Evolutionary conservation across 2,797 vertebrate genomes (phyloP), one percentile per base, ranked within the genome.

Genomic region (Pyrocephalus nanus): DNA sequence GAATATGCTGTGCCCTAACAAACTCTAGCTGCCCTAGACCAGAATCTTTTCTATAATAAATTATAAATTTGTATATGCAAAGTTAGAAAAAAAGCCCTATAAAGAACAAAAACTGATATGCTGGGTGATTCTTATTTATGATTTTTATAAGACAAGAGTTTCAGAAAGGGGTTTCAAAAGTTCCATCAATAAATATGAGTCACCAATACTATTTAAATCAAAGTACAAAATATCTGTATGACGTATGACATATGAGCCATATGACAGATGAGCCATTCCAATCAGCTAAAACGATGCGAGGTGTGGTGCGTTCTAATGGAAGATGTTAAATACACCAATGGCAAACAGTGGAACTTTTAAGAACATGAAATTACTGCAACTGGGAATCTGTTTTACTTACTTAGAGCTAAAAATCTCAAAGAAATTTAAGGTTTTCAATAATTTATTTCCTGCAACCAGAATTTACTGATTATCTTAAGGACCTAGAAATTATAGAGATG

Each of bases 161-260:
- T 94, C 73, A 95, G 15, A 26, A 85, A 94, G 94, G 88, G 81
- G 85, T 69, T 48, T 25, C 23, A 48, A 48, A 93, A 2, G 32
- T 71, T 83, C 90, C 92, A 96, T 62, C 88, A 89, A 87, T 90
- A 93, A 92, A 96, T 71, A 94, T 82, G 62, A 96, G 74, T 78
- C 71, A 17, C 47, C 95, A 95, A 88, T 65, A 94, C 38, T 91
- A 94, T 92, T 97, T 95, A 96, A 96, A 95, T 78, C 58, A 80
- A 96, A 97, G 92, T 91, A 96, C 67, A 92, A 93, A 96, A 94
- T 88, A 88, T 79, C 92, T 96, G 92, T n/a, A n/a, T 25, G 42
- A 64, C 30, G 23, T 21, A 93, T 75, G 61, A 97, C 40, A 32
- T 20, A 91, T 75, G 61, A 97, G 90, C 91, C 82, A 88, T 86